These are phyloP conservation scores for Aurelia aurita DNA, from an alignment of 30 jellyfish, hydroid and myxozoan genomes.

Conservation along the genomic window DNA sequence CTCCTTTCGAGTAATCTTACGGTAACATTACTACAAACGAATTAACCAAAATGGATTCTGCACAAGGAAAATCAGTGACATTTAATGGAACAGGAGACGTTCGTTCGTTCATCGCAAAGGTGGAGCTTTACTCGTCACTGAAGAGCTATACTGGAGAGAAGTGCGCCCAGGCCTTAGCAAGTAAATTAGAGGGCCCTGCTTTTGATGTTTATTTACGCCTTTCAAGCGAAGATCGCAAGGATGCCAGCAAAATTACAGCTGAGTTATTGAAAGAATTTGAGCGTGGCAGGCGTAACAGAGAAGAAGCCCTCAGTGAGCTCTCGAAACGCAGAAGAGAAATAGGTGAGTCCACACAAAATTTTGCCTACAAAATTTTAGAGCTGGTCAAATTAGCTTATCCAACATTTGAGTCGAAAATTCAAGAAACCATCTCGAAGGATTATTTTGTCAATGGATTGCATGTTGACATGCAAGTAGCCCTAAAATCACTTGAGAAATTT, in stretches of 20 bases:
- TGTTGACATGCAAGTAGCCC: slow-evolving; percentile 2
- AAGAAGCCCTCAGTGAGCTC: slow-evolving; percentile 35
- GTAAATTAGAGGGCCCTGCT: neutral
- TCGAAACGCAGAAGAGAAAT: slow-evolving; percentile 22
- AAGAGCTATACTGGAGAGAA: slow-evolving; percentile 24
- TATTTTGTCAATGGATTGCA: neutral
- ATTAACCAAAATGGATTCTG: too few relatives aligned
- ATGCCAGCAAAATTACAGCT: slow-evolving; percentile 13
- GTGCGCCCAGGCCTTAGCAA: neutral
- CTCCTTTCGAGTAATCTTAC: too few relatives aligned
- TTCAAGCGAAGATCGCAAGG: slow-evolving; percentile 41
- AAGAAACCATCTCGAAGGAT: neutral
- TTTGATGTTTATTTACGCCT: slow-evolving; percentile 2
- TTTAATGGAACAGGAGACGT: slow-evolving; percentile 7
- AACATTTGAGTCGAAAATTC: neutral
- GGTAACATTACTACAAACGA: too few relatives aligned
- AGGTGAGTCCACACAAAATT: slow-evolving; percentile 31
- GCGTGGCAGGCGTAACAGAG: slow-evolving; percentile 25
- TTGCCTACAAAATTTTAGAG: neutral
- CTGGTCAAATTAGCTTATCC: neutral
- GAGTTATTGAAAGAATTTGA: slow-evolving; percentile 10
- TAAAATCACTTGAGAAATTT: neutral
- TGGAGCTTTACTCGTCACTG: neutral
- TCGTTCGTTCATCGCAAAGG: neutral
- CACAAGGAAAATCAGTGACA: too few relatives aligned